Evolutionary conservation across 1,140 invertebrate species (phyloP).

Genomic region (Sweltsa coloradensis): DNA sequence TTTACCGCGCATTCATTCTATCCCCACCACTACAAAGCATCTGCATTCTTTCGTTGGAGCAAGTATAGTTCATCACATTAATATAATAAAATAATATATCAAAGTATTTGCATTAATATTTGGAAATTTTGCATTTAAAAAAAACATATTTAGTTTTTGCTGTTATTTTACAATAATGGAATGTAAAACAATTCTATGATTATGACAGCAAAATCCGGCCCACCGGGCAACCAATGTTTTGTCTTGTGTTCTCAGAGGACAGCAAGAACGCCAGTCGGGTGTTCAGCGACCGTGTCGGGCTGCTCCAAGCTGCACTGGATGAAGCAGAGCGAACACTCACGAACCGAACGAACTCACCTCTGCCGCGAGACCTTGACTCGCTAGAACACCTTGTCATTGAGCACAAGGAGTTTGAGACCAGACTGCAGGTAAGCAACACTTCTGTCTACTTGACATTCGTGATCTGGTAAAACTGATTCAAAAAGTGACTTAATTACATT

Average conservation of each 20-base stretch:
- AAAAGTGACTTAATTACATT: too few relatives aligned
- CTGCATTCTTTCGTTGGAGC: too few relatives aligned
- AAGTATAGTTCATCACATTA: constrained; percentile 6
- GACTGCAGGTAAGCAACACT: constrained; percentile 36
- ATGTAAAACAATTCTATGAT: background rate
- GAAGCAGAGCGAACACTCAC: constrained; percentile 76
- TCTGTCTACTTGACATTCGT: constrained; percentile 18
- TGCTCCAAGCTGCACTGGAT: constrained; percentile 68
- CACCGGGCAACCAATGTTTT: too few relatives aligned
- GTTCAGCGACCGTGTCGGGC: constrained; percentile 72
- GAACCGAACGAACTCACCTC: constrained; percentile 59
- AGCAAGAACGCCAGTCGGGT: constrained; percentile 75
- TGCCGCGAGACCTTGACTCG: constrained; percentile 74
- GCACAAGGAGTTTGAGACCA: constrained; percentile 77
- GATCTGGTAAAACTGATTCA: too few relatives aligned
- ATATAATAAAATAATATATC: too few relatives aligned
- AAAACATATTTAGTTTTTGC: background rate
- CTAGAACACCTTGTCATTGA: constrained; percentile 77
- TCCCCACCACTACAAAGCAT: too few relatives aligned
- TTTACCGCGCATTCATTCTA: too few relatives aligned
- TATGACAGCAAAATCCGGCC: background rate
- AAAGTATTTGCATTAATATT: constrained; percentile 4
- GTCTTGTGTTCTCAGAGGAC: constrained; percentile 66
- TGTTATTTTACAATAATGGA: background rate
- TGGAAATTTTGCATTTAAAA: background rate